Percentiles rank a stretch among this genome's conserved stretches.
Evolutionary conservation across 2,888 invertebrate species (phyloP).

Genomic region (Apamea monoglypha): DNA sequence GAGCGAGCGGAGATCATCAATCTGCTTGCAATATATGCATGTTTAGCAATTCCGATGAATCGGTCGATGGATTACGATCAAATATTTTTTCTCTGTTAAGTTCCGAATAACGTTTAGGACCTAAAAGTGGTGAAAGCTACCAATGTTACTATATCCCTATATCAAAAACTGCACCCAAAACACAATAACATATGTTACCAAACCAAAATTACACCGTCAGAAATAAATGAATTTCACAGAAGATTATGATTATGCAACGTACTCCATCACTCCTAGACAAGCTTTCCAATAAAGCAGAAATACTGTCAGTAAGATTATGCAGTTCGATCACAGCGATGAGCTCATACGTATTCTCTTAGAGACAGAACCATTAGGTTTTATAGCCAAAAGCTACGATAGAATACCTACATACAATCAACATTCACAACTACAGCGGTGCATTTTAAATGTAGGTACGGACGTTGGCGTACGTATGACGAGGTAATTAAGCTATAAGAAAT

Average conservation of each 20-base stretch:
- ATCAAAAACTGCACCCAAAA: neutral
- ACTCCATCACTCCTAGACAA: constrained; percentile 17
- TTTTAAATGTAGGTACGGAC: constrained; percentile 14
- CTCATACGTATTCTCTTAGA: constrained; percentile 40
- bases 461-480: neutral
- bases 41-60: neutral
- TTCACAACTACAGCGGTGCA: constrained; percentile 17
- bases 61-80: neutral
- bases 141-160: too few species aligned
- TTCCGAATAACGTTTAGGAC: neutral
- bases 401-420: constrained; percentile 4
- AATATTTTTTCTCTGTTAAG: neutral
- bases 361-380: constrained; percentile 32
- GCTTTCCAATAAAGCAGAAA: constrained; percentile 21
- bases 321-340: constrained; percentile 20
- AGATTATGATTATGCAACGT: constrained; percentile 12
- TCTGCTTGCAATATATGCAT: neutral
- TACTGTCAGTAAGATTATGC: constrained; percentile 21
- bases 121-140: neutral
- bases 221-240: neutral
- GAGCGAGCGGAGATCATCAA: neutral
- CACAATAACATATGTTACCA: neutral
- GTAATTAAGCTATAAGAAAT: too few species aligned
- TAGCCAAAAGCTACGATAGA: constrained; percentile 20
- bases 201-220: neutral